Evolutionary conservation across 92 coral and sea anemone genomes (phyloP), one percentile per base, ranked within the genome.

Genomic region (Parazoanthus darwini): DNA sequence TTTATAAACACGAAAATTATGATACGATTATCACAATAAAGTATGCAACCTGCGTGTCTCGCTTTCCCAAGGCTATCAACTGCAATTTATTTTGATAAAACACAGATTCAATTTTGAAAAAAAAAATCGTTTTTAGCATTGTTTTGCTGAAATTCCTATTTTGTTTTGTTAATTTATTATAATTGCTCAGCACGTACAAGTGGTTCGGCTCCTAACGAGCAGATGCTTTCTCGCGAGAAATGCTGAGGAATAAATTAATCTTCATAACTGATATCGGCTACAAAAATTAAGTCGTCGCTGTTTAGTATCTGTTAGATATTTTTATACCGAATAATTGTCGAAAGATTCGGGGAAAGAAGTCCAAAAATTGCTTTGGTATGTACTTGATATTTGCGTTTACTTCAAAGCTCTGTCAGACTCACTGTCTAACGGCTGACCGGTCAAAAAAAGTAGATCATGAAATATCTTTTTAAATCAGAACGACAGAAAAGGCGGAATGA

Each of bases 1-100:
- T 71, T 26, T 48, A 71, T 46, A 25, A 84, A 84, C 78, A 84
- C 43, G 44, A 44, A 39, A 70, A 84, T 71, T 46, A 84, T 84
- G 20, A 35, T 29, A 84, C 33, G 18, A 70, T 68, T 84, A 70
- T 36, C 18, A 25, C 7, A 10, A n/a, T 22, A 18, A 56, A 6
- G 37, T 10, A 58, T 70, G 20, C 37, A 68, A 22, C 0, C 79
- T 13, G 33, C 33, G 33, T 29, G 68, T 44, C 51, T 13, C 54
- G 74, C 35, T 78, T 58, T 56, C 58, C 58, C 59, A 42, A 70
- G 67, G 43, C 85, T 22, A 76, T 76, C 18, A 76, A 76, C 46
- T 15, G 26, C 80, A 76, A 37, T 76, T 16, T 76, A 42, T 18
- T 74, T 9, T 43, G 18, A 71, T 6, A 29, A 84, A 82, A 71